Evolutionary conservation across 2,888 invertebrate genomes (phyloP).

Genomic region (Cylloceria caligata): DNA sequence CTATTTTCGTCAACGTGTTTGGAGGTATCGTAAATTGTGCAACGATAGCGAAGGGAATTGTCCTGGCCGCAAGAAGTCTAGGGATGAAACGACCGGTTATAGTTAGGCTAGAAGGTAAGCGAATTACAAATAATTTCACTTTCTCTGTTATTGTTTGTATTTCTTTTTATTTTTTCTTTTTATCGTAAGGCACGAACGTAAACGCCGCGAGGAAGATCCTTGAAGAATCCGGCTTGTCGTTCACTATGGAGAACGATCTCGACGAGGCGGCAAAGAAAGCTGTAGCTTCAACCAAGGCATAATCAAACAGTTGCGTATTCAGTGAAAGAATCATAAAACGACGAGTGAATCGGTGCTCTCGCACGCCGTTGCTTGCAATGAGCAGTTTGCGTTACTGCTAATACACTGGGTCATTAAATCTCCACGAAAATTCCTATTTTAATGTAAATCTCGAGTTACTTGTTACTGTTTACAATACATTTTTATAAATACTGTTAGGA

Average conservation of each 20-base stretch:
- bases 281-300: constrained; percentile 85
- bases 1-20: constrained; percentile 99
- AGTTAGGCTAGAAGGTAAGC: constrained; percentile 95
- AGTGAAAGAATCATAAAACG: background rate
- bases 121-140: background rate
- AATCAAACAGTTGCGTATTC: constrained; percentile 28
- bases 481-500: constrained; percentile 21
- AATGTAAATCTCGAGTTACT: constrained; percentile 49
- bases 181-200: constrained; percentile 91
- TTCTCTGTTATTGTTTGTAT: constrained; percentile 15
- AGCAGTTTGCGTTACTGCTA: background rate
- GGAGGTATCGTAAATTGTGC: constrained; percentile 99
- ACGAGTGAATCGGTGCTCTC: constrained; percentile 10
- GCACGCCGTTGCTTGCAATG: background rate
- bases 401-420: constrained; percentile 1
- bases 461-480: constrained; percentile 56
- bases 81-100: constrained; percentile 94
- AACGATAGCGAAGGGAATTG: constrained; percentile 97
- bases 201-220: constrained; percentile 93
- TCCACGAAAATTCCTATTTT: constrained; percentile 42
- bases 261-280: constrained; percentile 97
- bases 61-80: constrained; percentile 93
- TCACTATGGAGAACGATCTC: constrained; percentile 93
- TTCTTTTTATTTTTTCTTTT: constrained; percentile 51
- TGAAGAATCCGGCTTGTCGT: constrained; percentile 92